Evolutionary conservation across 2,797 vertebrate species (phyloP), one percentile per base, ranked within the genome.

Genomic region (Gymnocypris eckloni): DNA sequence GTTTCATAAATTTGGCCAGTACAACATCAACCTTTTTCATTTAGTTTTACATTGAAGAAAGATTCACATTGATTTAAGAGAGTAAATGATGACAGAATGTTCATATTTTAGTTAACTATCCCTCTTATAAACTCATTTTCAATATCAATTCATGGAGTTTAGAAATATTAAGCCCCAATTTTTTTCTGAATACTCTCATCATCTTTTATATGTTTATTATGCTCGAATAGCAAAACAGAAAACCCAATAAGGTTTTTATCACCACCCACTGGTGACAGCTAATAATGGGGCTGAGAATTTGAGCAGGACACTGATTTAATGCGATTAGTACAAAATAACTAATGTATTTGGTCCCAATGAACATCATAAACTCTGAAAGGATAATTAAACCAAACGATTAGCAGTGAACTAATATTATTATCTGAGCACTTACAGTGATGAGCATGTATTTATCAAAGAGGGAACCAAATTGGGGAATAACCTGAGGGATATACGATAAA

Each of bases 301-400:
- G 25, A 70, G 66, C 37, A 78, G 50, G 66, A 71, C 52, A 71
- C 22, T 33, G n/a, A 73, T 56, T 48, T 70, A 79, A 78, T 70
- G 41, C n/a, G 37, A 73, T 72, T 73, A 41, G 16, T 64, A 11
- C 59, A 71, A 71, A 50, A 66, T 5, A 70, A 39, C 12, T 33
- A 70, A 78, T 73, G 54, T 73, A 69, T 73, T 86, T 86, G 84
- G 77, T 81, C 84, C 78, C 39, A 16, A 12, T 79, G 18, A 71
- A 85, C 76, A 37, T 59, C 16, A n/a, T 71, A 79, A 70, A 28
- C 16, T 43, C 66, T 33, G 25, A 33, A 79, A 59, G 6, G 11
- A 70, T 16, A 18, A 84, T 67, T 67, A 45, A 69, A 79, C 25
- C 33, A 66, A 78, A 50, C 16, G 12, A 83, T 83, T 20, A 43